These are phyloP conservation scores for Solea senegalensis DNA, from an alignment of 2,113 vertebrate species.

Conservation along the genomic window DNA sequence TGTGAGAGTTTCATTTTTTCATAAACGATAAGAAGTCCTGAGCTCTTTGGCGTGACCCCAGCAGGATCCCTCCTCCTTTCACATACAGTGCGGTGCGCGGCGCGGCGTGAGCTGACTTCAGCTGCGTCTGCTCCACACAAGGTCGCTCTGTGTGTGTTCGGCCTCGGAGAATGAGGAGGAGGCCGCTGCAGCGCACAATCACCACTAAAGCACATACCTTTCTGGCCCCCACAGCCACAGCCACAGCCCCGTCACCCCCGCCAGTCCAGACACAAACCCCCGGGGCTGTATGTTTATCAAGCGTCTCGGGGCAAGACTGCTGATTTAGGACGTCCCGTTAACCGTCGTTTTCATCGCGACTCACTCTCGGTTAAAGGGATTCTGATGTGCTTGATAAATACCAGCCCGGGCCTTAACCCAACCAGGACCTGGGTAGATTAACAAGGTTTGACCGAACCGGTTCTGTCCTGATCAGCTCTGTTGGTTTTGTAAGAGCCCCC, in stretches of 20 bases:
- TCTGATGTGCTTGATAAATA: slow-evolving; percentile 58
- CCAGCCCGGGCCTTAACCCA: slow-evolving; percentile 33
- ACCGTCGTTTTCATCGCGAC: slow-evolving; percentile 51
- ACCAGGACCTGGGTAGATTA: slow-evolving; percentile 41
- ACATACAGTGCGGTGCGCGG: slow-evolving; percentile 55
- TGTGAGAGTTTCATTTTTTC: slow-evolving; percentile 6
- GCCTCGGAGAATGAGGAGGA: slow-evolving; percentile 74
- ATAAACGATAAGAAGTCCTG: slow-evolving; percentile 12
- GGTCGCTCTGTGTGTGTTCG: slow-evolving; percentile 82
- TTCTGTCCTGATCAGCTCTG: slow-evolving; percentile 65
- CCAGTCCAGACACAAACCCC: slow-evolving; percentile 66
- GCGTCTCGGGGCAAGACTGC: slow-evolving; percentile 64
- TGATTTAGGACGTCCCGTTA: slow-evolving; percentile 63
- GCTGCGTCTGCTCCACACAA: slow-evolving; percentile 75
- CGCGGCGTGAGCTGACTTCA: slow-evolving; percentile 72
- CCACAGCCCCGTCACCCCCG: slow-evolving; percentile 64
- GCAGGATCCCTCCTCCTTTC: slow-evolving; percentile 39
- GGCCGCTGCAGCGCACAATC: slow-evolving; percentile 64
- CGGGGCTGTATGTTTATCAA: slow-evolving; percentile 71
- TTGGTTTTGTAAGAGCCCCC: slow-evolving; percentile 70
- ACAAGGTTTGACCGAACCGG: slow-evolving; percentile 51
- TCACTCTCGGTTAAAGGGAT: slow-evolving; percentile 43
- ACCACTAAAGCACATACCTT: slow-evolving; percentile 76
- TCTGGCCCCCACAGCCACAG: slow-evolving; percentile 69
- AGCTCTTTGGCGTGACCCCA: slow-evolving; percentile 26